Percentiles rank a stretch among this genome's conserved stretches.
These are phyloP conservation scores for Spialia ferax DNA, from an alignment of 2,888 invertebrate genomes.

Conservation along the genomic window DNA sequence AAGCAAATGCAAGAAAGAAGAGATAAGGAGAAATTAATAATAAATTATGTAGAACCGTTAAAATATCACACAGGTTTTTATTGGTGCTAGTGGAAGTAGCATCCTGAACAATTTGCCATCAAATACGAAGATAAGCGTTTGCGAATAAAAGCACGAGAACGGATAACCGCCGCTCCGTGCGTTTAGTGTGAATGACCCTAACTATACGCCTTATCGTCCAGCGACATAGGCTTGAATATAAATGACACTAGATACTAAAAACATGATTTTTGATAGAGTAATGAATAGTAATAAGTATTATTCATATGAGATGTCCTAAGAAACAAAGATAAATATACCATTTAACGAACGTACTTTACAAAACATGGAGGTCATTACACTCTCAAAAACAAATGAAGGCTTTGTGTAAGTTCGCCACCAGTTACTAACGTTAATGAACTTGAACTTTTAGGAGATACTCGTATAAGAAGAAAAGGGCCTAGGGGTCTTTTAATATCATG, in stretches of 20 bases:
- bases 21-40: too few species aligned
- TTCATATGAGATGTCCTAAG: background rate
- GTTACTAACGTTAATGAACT: slow-evolving; percentile 40
- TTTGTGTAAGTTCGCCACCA: background rate
- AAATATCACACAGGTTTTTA: slow-evolving; percentile 9
- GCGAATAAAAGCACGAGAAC: slow-evolving; percentile 44
- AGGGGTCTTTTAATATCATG: background rate
- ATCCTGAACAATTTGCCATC: slow-evolving; percentile 41
- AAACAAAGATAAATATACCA: background rate
- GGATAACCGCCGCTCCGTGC: slow-evolving; percentile 25
- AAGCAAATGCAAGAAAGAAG: background rate
- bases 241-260: background rate
- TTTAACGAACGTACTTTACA: background rate
- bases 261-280: background rate
- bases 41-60: slow-evolving; percentile 19
- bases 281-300: background rate
- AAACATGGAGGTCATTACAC: slow-evolving; percentile 25
- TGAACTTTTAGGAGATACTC: slow-evolving; percentile 4
- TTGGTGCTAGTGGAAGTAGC: slow-evolving; percentile 2
- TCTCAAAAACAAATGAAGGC: slow-evolving; percentile 16
- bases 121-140: slow-evolving; percentile 44
- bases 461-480: background rate
- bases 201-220: slow-evolving; percentile 64
- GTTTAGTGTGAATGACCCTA: slow-evolving; percentile 65
- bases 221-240: slow-evolving; percentile 46